Base-by-base conservation (phyloP, 2,113 vertebrate species). In the Muscicapa adusta region DNA sequence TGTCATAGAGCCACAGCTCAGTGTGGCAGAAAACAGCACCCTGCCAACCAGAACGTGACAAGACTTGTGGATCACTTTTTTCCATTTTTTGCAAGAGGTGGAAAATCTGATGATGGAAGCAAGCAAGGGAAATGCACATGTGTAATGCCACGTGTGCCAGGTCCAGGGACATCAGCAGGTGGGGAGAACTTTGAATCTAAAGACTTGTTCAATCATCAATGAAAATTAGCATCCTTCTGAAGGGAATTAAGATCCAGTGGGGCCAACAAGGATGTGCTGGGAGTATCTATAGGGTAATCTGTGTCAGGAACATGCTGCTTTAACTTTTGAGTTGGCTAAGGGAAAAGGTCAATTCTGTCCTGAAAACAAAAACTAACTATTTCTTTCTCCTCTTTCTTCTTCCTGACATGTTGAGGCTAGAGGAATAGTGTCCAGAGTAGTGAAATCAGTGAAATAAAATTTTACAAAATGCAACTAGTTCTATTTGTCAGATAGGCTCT, bases 171-270 rank as follows among this genome's bases (percentile, higher is more conserved):
- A 45, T 34, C 33, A 61, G 24, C 34, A 25, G 5, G 12, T 75
- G 38, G 12, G 42, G 19, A 92, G n/a, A 73, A 63, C 56, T 79
- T 23, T 43, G 34, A 53, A n/a, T 48, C 34, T 47, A 31, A 74
- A 77, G 26, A 58, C 1, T 5, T 75, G 26, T 56, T 56, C 51
- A 36, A 6, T n/a, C 0, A 0, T 38, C 8, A 14, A 6, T 48
- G 48, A 91, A 85, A 94, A 67, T 63, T 34, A 73, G 5, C 9
- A 38, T 86, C 13, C 38, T 91, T 61, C n/a, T 20, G 48, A 57
- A 79, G 18, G n/a, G 8, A 87, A 16, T 67, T 62, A 72, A 53
- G 62, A 24, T 20, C 54, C 48, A 24, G 20, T 26, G 31, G 7
- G 29, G 22, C 6, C 63, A 78, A 33, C 6, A 63, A 65, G 23